Conservation (phyloP, 2,113 vertebrate genomes). For the Centropristis striata region DNA sequence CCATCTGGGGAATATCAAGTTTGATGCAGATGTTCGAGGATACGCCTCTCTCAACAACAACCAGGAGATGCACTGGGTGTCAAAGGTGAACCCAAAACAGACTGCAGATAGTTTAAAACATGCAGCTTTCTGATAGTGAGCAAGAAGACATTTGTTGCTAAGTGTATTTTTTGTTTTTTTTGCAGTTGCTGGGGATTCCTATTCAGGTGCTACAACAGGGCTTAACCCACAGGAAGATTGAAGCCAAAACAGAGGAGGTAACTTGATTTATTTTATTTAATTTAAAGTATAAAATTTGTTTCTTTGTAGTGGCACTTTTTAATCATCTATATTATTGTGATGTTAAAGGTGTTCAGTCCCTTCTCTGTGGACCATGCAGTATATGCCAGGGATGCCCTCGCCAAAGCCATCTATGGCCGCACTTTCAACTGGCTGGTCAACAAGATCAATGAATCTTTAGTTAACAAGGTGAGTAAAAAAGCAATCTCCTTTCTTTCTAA, state of each 20-base stretch:
- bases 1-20: constrained; percentile 94
- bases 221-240: constrained; percentile 93
- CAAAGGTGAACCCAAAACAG: constrained; percentile 86
- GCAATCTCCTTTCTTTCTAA: background rate
- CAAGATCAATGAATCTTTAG: constrained; percentile 93
- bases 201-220: constrained; percentile 87
- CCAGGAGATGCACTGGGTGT: constrained; percentile 92
- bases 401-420: constrained; percentile 94
- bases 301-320: background rate
- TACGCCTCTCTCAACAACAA: constrained; percentile 87
- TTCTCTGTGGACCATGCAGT: constrained; percentile 91
- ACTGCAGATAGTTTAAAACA: background rate
- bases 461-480: constrained; percentile 88
- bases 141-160: background rate
- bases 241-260: constrained; percentile 94
- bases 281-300: background rate
- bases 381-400: constrained; percentile 92
- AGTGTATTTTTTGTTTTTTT: background rate
- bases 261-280: background rate
- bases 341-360: constrained; percentile 90
- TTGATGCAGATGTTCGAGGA: constrained; percentile 88
- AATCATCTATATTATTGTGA: background rate
- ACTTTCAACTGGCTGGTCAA: constrained; percentile 96
- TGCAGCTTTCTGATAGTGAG: background rate
- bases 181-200: constrained; percentile 90